Percentiles rank a stretch among this genome's conserved stretches.
phyloP scores from a whole-genome alignment of 2,888 invertebrate genomes.

The Apotomis turbidana region DNA sequence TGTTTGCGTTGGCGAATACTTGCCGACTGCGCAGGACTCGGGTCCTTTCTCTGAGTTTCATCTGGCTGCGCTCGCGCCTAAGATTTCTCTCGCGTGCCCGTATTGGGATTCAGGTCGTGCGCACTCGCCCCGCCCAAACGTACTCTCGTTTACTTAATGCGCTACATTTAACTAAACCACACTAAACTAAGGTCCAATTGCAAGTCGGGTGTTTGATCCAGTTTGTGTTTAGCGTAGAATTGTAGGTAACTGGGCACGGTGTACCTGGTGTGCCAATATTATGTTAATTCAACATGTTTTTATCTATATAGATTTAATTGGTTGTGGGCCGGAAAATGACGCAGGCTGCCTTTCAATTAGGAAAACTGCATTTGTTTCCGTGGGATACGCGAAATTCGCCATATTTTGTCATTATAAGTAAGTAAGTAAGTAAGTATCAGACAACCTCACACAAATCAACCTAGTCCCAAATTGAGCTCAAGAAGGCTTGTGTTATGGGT shows the following conservation, averaged over 20 bases:
- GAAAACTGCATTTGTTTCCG: too few species aligned
- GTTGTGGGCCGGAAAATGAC: too few species aligned
- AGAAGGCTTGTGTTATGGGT: too few species aligned
- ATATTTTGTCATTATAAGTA: too few species aligned
- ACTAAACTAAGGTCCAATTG: slow-evolving; percentile 23
- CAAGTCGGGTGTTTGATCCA: slow-evolving; percentile 14
- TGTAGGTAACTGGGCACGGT: neutral
- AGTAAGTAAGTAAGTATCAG: too few species aligned
- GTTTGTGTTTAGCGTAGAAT: neutral
- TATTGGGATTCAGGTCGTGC: slow-evolving; percentile 78
- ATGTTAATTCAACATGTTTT: neutral
- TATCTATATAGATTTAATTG: too few species aligned
- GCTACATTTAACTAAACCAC: slow-evolving; percentile 21
- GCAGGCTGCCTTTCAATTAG: too few species aligned
- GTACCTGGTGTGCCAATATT: neutral
- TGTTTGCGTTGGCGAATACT: neutral
- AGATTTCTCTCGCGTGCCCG: slow-evolving; percentile 79
- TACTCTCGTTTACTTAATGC: slow-evolving; percentile 56
- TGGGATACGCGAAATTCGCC: too few species aligned
- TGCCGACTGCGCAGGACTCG: slow-evolving; percentile 45
- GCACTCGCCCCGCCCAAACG: slow-evolving; percentile 70
- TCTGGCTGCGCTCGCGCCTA: slow-evolving; percentile 55
- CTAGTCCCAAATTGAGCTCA: too few species aligned
- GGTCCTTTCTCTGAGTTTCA: slow-evolving; percentile 68
- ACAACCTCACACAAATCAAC: too few species aligned